Conservation (phyloP, 2,113 vertebrate genomes). For the Ailurus styani region DNA sequence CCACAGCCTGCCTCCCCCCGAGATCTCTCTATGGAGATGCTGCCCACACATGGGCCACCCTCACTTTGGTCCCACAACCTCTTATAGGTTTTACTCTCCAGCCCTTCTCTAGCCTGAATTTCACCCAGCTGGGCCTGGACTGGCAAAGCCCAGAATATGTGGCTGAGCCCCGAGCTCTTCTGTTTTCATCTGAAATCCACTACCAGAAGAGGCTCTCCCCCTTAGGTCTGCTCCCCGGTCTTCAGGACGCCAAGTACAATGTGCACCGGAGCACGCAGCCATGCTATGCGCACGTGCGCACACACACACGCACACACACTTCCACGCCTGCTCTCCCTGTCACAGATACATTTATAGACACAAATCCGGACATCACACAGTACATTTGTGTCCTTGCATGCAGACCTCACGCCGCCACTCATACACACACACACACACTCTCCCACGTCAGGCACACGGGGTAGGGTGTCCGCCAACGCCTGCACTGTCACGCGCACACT, state of each 20-base stretch:
- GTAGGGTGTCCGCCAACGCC: no score
- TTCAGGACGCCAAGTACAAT: background rate
- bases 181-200: background rate
- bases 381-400: background rate
- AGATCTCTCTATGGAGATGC: background rate
- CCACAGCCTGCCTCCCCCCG: background rate
- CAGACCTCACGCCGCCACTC: background rate
- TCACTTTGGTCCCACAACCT: background rate
- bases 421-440: background rate
- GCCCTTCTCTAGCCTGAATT: background rate
- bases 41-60: background rate
- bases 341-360: background rate
- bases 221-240: background rate
- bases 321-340: background rate
- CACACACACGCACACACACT: background rate
- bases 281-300: accelerated
- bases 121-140: background rate
- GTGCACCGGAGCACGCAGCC: accelerated
- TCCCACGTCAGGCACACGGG: accelerated
- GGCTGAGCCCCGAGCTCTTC: background rate
- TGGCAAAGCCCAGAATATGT: background rate
- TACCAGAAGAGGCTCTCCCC: no score
- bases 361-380: background rate
- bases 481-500: accelerated
- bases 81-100: background rate